These are phyloP conservation scores for Percopsis transmontana DNA, from an alignment of 2,113 vertebrate species.

Conservation along the genomic window DNA sequence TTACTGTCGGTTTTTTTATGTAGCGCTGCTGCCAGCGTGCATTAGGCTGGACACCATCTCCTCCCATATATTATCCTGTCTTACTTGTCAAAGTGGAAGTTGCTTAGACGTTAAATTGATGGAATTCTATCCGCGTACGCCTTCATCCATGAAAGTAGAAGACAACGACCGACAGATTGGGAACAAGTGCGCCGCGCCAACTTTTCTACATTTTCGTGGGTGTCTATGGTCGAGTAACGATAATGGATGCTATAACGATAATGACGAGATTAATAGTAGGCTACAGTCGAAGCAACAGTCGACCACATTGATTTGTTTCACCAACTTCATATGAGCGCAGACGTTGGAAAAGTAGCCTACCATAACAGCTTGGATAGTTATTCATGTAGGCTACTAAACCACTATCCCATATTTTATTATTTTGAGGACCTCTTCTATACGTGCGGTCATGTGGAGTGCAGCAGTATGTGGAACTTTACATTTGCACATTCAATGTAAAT, in stretches of 20 bases:
- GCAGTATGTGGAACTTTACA: not conserved
- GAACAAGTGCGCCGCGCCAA: slow-evolving; percentile 54
- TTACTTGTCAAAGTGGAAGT: slow-evolving; percentile 26
- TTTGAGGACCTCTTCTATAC: too few relatives aligned
- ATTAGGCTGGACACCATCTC: slow-evolving; percentile 1
- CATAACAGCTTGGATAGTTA: too few relatives aligned
- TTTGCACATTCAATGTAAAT: not conserved
- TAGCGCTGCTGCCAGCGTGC: slow-evolving; percentile 16
- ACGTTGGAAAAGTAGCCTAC: too few relatives aligned
- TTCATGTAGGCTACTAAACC: too few relatives aligned
- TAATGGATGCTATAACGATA: slow-evolving; percentile 32
- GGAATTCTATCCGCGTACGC: not conserved
- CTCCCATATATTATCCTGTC: not conserved
- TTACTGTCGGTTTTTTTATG: slow-evolving; percentile 52
- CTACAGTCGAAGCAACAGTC: slow-evolving; percentile 26
- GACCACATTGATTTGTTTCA: not conserved
- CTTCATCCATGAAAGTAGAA: not conserved
- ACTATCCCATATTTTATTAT: too few relatives aligned
- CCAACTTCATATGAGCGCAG: too few relatives aligned
- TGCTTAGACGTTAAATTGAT: slow-evolving; percentile 34
- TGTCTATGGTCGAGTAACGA: slow-evolving; percentile 44
- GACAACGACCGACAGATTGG: slow-evolving; percentile 1
- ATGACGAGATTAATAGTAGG: slow-evolving; percentile 9
- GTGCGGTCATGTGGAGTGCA: not conserved
- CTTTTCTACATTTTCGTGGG: slow-evolving; percentile 51